Evolutionary conservation across 2,888 invertebrate species (phyloP), one percentile per base, ranked within the genome.

Genomic region (Zonitis immaculata): DNA sequence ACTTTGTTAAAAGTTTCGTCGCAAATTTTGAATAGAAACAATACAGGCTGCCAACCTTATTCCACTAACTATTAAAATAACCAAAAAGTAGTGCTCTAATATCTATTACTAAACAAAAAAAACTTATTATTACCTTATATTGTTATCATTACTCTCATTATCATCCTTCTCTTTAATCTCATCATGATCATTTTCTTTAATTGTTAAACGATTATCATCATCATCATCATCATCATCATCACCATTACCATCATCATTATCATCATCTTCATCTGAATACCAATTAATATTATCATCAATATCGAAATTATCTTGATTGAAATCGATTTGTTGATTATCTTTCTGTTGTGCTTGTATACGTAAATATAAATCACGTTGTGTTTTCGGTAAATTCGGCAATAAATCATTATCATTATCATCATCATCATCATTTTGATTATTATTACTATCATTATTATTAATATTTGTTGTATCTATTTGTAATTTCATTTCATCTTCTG

Each of bases 201-300:
- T 76, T 11, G 71, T 75, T 52, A 76, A 59, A 18, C 71, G 64
- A 51, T 70, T 66, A 25, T 68, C 68, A 44, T 70, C 70, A 26
- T 62, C 62, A 28, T 87, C 88, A 65, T n/a, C n/a, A n/a, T n/a
- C n/a, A n/a, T n/a, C n/a, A n/a, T n/a, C n/a, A n/a, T n/a, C n/a
- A n/a, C n/a, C n/a, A n/a, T n/a, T n/a, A n/a, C n/a, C n/a, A n/a
- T n/a, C n/a, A n/a, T n/a, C n/a, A n/a, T n/a, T n/a, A n/a, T n/a
- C n/a, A n/a, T 86, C 87, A 63, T 88, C 88, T 63, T 89, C 89
- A 69, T 89, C 89, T 1, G 89, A 90, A 69, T 90, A 91, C 87
- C 90, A 90, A 73, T 87, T 84, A 51, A 73, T 73, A 48, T 71
- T 71, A 42, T 67, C 68, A 11, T 71, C 65, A 18, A 61, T 45